phyloP scores from a whole-genome alignment of 2,888 invertebrate genomes.

The Argyresthia albistria region DNA sequence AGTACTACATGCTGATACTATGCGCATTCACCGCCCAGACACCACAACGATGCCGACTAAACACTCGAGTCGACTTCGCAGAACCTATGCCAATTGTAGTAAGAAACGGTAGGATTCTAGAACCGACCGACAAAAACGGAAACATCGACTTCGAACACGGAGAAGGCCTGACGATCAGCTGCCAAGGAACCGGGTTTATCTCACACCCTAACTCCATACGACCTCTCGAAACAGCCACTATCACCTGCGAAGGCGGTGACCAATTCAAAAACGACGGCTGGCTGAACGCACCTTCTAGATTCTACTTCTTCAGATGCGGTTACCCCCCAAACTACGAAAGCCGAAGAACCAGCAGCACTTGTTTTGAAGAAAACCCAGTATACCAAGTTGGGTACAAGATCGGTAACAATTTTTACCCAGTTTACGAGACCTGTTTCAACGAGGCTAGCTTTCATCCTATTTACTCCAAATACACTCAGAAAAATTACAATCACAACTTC shows the following conservation, averaged over 20 bases:
- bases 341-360: conserved; percentile 34
- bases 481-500: conserved; percentile 48
- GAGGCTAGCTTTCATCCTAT: conserved; percentile 28
- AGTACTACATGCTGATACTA: conserved; percentile 21
- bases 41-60: conserved; percentile 31
- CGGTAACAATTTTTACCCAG: conserved; percentile 33
- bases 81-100: conserved; percentile 48
- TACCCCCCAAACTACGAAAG: conserved; percentile 34
- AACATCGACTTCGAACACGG: conserved; percentile 37
- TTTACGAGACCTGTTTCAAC: conserved; percentile 55
- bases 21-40: conserved; percentile 34
- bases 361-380: conserved; percentile 33
- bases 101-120: conserved; percentile 34
- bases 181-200: conserved; percentile 31
- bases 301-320: conserved; percentile 33
- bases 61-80: conserved; percentile 37
- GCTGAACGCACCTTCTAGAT: conserved; percentile 32
- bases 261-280: conserved; percentile 42
- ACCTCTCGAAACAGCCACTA: conserved; percentile 23
- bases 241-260: conserved; percentile 38
- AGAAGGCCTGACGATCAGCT: conserved; percentile 41
- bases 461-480: conserved; percentile 53
- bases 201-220: conserved; percentile 30
- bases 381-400: conserved; percentile 52
- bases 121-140: conserved; percentile 40